These are phyloP conservation scores for Drosophila busckii DNA, from an alignment of 1,140 invertebrate genomes.

Conservation along the genomic window DNA sequence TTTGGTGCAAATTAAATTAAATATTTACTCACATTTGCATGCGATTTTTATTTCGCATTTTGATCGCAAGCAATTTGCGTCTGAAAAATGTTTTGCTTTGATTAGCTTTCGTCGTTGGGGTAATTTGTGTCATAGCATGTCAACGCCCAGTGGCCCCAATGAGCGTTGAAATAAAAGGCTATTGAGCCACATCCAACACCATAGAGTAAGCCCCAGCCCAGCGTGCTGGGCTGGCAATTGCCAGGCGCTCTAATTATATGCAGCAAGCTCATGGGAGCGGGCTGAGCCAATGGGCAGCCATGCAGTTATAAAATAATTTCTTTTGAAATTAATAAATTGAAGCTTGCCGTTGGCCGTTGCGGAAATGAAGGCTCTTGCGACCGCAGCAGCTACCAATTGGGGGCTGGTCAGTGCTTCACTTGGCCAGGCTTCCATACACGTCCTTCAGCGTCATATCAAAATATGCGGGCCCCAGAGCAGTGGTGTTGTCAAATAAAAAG, in stretches of 20 bases:
- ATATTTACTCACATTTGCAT: conserved; percentile 74
- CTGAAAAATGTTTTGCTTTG: conserved; percentile 63
- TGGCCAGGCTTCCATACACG: conserved; percentile 15
- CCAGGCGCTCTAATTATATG: conserved; percentile 60
- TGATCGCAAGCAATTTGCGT: conserved; percentile 47
- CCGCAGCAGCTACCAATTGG: conserved; percentile 44
- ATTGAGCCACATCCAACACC: background rate
- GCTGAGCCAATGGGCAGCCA: background rate
- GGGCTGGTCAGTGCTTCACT: conserved; percentile 3
- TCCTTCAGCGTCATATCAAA: conserved; percentile 28
- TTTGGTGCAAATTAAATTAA: conserved; percentile 68
- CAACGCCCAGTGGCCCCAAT: conserved; percentile 37
- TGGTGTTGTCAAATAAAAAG: too few relatives aligned
- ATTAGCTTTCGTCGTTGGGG: conserved; percentile 63
- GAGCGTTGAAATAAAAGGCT: background rate
- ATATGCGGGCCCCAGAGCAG: conserved; percentile 25
- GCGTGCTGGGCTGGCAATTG: background rate
- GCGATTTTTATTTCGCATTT: conserved; percentile 59
- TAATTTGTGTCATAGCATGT: conserved; percentile 65
- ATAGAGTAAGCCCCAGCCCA: background rate
- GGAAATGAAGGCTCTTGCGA: conserved; percentile 41
- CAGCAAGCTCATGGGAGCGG: conserved; percentile 48
- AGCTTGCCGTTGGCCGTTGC: conserved; percentile 45
- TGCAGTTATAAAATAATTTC: conserved; percentile 63
- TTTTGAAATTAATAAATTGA: conserved; percentile 72